Percentiles rank a stretch among this genome's conserved stretches.
These are phyloP conservation scores for Elanus axillaris DNA, from an alignment of 2,113 vertebrate genomes.

Conservation along the genomic window DNA sequence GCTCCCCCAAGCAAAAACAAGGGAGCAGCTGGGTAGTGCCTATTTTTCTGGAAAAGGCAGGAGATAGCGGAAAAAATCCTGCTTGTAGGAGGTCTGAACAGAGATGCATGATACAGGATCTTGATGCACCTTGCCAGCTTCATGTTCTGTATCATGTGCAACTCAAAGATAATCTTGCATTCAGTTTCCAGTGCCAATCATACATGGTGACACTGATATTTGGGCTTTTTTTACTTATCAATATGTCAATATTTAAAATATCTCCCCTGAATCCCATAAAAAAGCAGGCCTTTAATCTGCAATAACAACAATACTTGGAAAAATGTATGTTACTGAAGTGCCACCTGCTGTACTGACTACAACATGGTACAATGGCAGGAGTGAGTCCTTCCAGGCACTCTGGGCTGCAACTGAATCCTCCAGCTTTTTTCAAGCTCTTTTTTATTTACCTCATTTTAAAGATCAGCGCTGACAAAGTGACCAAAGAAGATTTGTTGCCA, in stretches of 20 bases:
- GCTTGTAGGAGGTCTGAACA: neutral
- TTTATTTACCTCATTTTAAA: neutral
- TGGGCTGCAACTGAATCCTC: neutral
- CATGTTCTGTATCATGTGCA: neutral
- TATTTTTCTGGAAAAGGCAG: neutral
- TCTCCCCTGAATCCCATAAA: neutral
- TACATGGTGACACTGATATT: neutral
- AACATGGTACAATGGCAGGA: neutral
- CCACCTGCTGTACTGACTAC: constrained; percentile 62
- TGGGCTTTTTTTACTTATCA: neutral
- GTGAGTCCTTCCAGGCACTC: neutral
- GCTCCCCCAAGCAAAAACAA: neutral
- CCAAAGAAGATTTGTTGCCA: neutral
- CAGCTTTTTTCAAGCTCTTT: neutral
- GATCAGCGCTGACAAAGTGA: neutral
- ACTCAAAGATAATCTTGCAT: neutral
- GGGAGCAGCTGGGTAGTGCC: neutral
- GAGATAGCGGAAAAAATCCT: neutral
- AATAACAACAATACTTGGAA: neutral
- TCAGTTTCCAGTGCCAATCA: neutral
- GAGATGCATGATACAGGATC: neutral
- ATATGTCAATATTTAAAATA: neutral
- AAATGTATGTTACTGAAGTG: constrained; percentile 36
- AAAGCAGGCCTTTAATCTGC: neutral
- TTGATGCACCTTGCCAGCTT: neutral